Evolutionary conservation across 2,888 invertebrate species (phyloP).

Genomic region (Halocaridina rubra): DNA sequence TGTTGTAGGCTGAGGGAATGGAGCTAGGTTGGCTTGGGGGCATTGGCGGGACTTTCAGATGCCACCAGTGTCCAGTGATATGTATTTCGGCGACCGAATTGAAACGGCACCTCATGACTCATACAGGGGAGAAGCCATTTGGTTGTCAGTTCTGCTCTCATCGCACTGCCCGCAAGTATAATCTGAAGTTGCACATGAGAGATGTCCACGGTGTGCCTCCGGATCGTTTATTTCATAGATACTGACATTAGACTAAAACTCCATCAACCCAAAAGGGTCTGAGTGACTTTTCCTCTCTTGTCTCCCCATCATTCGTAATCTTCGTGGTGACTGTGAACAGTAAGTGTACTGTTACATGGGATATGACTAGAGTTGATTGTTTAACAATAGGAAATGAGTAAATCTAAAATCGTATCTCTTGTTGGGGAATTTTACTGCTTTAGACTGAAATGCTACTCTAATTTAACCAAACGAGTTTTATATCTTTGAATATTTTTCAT

Average conservation of each 20-base stretch:
- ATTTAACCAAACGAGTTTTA: too few species aligned
- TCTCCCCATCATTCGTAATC: too few species aligned
- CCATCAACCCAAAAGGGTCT: too few species aligned
- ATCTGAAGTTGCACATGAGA: constrained; percentile 55
- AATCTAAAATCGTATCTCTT: too few species aligned
- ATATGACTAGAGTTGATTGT: too few species aligned
- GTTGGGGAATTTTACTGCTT: too few species aligned
- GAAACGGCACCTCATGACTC: constrained; percentile 55
- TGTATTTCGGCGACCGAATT: constrained; percentile 49
- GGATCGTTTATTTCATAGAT: constrained; percentile 32
- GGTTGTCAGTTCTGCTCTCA: constrained; percentile 52
- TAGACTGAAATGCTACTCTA: too few species aligned
- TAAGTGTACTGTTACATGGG: too few species aligned
- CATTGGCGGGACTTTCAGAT: constrained; percentile 19
- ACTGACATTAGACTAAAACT: constrained; percentile 4
- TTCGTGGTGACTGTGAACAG: too few species aligned
- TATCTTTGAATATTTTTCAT: too few species aligned
- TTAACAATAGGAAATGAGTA: too few species aligned
- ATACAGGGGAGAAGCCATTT: constrained; percentile 59
- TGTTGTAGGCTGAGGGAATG: constrained; percentile 52
- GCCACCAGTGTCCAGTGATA: constrained; percentile 38
- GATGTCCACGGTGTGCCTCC: constrained; percentile 44
- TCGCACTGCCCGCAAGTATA: constrained; percentile 58
- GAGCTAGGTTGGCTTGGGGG: constrained; percentile 51
- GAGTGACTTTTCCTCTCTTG: too few species aligned